Percentiles rank a stretch among this genome's conserved stretches.
These are phyloP conservation scores for Arion vulgaris DNA, from an alignment of 1,140 invertebrate species.

Conservation along the genomic window DNA sequence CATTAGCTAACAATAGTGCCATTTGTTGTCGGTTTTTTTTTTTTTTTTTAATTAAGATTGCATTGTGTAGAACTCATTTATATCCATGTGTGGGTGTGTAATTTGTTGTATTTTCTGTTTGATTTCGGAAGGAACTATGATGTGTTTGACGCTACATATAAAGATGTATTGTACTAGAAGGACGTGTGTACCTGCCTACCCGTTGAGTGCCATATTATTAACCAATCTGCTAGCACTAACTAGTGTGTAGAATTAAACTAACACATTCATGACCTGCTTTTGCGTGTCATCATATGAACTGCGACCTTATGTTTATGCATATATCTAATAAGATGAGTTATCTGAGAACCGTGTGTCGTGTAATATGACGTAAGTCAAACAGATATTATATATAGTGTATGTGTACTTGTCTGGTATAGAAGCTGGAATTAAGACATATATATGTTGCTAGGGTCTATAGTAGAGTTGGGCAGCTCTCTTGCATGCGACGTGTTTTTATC, in stretches of 20 bases:
- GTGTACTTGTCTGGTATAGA: too few species aligned
- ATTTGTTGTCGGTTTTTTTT: conserved; percentile 1
- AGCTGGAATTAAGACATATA: too few species aligned
- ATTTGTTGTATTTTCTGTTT: neutral
- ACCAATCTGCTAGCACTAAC: neutral
- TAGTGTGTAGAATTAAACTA: neutral
- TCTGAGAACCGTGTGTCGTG: too few species aligned
- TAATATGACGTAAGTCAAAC: too few species aligned
- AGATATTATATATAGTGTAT: too few species aligned
- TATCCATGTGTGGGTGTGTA: neutral
- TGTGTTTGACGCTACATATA: neutral
- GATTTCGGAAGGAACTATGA: neutral
- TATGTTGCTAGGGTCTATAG: too few species aligned
- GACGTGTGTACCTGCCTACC: neutral
- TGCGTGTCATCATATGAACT: neutral
- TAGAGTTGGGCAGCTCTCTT: too few species aligned
- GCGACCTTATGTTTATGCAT: too few species aligned
- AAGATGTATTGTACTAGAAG: neutral
- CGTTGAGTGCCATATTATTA: neutral
- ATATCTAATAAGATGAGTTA: too few species aligned
- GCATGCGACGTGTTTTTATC: too few species aligned
- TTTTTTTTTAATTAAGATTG: neutral
- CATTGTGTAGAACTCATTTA: neutral
- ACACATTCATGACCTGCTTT: too few species aligned
- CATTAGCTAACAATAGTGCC: neutral